phyloP scores from a whole-genome alignment of 30 jellyfish, hydroid and myxozoan species.

The Cassiopea andromeda region DNA sequence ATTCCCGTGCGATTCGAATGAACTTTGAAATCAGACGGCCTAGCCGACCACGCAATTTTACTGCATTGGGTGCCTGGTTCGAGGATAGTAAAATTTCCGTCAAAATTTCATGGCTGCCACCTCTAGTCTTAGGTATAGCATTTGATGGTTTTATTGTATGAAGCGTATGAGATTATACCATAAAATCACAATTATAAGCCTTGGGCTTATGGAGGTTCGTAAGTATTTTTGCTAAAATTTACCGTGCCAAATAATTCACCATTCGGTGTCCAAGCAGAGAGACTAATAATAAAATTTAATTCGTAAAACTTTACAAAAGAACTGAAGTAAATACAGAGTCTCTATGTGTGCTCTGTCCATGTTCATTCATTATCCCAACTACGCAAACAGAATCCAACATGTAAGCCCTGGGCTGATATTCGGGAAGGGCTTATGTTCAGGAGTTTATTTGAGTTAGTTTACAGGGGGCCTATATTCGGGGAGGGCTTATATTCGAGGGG shows the following conservation, averaged over 20 bases:
- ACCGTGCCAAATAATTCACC: not conserved
- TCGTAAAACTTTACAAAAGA: not conserved
- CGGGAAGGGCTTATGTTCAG: too few species aligned
- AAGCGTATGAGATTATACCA: not conserved
- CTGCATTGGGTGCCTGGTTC: slow-evolving; percentile 44
- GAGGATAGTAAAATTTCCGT: slow-evolving; percentile 31
- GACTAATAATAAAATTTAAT: not conserved
- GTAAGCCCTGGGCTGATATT: too few species aligned
- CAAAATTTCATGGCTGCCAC: slow-evolving; percentile 64
- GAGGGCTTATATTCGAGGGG: too few species aligned
- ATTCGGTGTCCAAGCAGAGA: not conserved
- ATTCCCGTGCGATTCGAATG: slow-evolving; percentile 17
- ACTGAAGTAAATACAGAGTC: not conserved
- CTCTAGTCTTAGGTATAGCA: slow-evolving; percentile 47
- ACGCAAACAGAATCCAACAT: too few species aligned
- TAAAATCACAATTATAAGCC: too few species aligned
- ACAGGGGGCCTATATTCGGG: too few species aligned
- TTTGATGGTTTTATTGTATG: not conserved
- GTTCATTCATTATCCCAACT: too few species aligned
- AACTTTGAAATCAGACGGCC: slow-evolving; percentile 52
- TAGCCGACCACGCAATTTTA: slow-evolving; percentile 57
- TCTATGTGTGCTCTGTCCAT: too few species aligned
- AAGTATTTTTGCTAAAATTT: not conserved
- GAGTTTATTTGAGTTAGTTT: too few species aligned
- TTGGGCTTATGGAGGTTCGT: not conserved